Evolutionary conservation across 2,113 vertebrate genomes (phyloP), one percentile per base, ranked within the genome.

Genomic region (Physeter macrocephalus): DNA sequence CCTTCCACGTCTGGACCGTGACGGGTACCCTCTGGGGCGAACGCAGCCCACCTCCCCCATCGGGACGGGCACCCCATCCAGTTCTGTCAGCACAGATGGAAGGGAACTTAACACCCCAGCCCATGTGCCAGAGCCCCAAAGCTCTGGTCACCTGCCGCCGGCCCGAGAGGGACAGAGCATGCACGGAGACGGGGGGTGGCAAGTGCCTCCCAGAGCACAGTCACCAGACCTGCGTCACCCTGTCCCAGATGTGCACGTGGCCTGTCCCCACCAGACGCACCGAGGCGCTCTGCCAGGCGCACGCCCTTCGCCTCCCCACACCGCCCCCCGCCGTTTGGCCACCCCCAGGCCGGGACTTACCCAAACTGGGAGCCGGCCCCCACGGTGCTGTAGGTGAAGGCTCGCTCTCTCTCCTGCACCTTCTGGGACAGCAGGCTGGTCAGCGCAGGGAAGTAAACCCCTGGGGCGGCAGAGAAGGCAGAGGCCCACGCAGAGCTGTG

Each of bases 281-380:
- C 11, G 12, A 72, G 81, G 96, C 96, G 18, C 91, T 95, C 90
- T 88, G 49, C 43, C 85, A 20, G 15, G 14, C 21, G 15, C 46
- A 8, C 61, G 1, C 27, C 34, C 14, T 54, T 6, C 21, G 31
- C 13, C 54, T 18, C 13, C 72, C 49, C 49, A 17, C 49, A 52
- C 49, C 49, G 49, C 14, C 41, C 34, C 36, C 3, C 15, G 0
- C 18, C 1, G 52, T 18, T 10, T 4, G 5, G 0, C 2, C 1
- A 39, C 11, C 52, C 43, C 6, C 1, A 54, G 43, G 61, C 36
- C 0, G 11, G 64, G 87, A 97, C 99, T 99, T 97, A 99, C 99
- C 99, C 99, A 39, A 99, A 98, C 98, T 99, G 99, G 0, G 99
- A 99, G 71, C 99, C 99, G 0, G 99, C 99, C 31, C 99, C 99